These are phyloP conservation scores for Edolisoma coerulescens DNA, from an alignment of 2,113 vertebrate species.

Conservation along the genomic window DNA sequence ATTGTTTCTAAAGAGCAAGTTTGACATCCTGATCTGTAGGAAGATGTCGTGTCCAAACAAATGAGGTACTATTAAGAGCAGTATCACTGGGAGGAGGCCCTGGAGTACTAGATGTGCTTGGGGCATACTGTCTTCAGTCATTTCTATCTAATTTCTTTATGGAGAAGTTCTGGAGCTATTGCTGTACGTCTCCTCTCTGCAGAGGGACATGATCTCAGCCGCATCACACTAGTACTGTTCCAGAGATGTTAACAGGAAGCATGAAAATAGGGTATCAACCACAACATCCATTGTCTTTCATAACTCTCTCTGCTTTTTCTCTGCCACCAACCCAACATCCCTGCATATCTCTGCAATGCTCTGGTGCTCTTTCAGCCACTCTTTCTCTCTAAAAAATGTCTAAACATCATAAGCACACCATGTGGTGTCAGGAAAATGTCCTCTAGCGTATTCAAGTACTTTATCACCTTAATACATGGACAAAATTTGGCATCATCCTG, in stretches of 20 bases:
- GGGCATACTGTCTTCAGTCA: neutral
- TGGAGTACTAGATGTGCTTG: neutral
- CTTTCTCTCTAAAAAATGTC: neutral
- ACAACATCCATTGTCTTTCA: neutral
- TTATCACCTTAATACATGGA: neutral
- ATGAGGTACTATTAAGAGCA: neutral
- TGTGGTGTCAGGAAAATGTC: neutral
- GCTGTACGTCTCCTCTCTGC: neutral
- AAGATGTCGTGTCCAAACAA: neutral
- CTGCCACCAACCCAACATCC: neutral
- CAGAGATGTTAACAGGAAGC: neutral
- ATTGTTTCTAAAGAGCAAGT: rapidly evolving
- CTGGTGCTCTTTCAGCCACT: neutral
- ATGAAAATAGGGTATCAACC: neutral
- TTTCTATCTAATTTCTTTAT: neutral
- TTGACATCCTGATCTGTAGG: neutral
- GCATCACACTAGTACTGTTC: neutral
- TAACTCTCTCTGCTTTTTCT: neutral
- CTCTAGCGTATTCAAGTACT: neutral
- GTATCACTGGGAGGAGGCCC: neutral
- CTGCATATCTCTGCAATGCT: neutral
- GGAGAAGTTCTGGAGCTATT: neutral
- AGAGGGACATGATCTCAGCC: neutral
- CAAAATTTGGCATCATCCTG: neutral
- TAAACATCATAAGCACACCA: neutral